These are phyloP conservation scores for Paralvinella palmiformis DNA, from an alignment of 1,140 invertebrate species.

Conservation along the genomic window DNA sequence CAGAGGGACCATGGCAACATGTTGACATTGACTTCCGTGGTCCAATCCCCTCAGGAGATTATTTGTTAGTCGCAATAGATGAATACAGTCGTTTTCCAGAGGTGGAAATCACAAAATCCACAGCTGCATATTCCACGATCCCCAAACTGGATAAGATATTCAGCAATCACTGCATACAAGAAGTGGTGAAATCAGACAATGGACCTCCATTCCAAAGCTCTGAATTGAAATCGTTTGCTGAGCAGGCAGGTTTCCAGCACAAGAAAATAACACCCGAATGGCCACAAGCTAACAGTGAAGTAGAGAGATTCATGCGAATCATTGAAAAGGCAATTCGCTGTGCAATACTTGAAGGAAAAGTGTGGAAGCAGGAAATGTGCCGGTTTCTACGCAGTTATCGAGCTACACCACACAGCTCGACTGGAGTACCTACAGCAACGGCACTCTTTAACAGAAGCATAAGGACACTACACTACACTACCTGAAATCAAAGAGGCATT, in stretches of 20 bases:
- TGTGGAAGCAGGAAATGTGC: slow-evolving; percentile 28
- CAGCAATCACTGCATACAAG: too few relatives aligned
- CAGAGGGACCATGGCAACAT: slow-evolving; percentile 24
- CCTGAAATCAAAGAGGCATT: background rate
- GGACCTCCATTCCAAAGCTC: too few relatives aligned
- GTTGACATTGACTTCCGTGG: slow-evolving; percentile 28
- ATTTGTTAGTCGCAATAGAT: slow-evolving; percentile 29
- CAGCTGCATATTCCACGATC: slow-evolving; percentile 18
- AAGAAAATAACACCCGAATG: slow-evolving; percentile 25
- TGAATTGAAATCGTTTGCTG: too few relatives aligned
- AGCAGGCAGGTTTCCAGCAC: too few relatives aligned
- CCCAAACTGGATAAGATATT: slow-evolving; percentile 24
- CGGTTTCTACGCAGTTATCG: slow-evolving; percentile 25
- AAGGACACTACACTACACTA: background rate
- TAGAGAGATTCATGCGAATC: slow-evolving; percentile 26
- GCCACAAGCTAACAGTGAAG: slow-evolving; percentile 29
- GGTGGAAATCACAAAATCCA: slow-evolving; percentile 26
- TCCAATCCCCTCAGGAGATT: slow-evolving; percentile 26
- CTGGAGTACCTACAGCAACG: slow-evolving; percentile 8
- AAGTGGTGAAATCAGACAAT: too few relatives aligned
- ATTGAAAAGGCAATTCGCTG: slow-evolving; percentile 24
- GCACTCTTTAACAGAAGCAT: background rate
- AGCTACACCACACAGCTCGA: slow-evolving; percentile 24
- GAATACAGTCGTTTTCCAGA: slow-evolving; percentile 28
- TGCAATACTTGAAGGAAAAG: slow-evolving; percentile 19